These are phyloP conservation scores for Noctua fimbriata DNA, from an alignment of 2,888 invertebrate species.

Conservation along the genomic window DNA sequence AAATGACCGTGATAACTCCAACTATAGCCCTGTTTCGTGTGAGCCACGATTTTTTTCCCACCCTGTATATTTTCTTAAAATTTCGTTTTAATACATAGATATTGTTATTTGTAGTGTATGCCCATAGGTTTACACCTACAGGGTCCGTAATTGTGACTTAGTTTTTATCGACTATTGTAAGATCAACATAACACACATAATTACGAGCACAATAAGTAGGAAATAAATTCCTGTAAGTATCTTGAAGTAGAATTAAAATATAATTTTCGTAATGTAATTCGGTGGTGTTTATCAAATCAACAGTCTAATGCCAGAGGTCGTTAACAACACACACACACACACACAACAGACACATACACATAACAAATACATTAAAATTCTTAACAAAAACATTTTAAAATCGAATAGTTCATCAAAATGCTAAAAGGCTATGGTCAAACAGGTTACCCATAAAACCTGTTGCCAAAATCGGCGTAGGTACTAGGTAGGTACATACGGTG, in stretches of 20 bases:
- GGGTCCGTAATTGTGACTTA: not conserved
- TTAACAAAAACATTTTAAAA: no score
- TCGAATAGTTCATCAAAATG: not conserved
- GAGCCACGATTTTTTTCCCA: no score
- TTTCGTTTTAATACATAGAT: not conserved
- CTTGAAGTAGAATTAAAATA: not conserved
- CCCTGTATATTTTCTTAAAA: not conserved
- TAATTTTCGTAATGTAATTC: not conserved
- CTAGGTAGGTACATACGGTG: not conserved
- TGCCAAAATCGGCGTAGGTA: constrained; percentile 11
- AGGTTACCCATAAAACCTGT: constrained; percentile 25
- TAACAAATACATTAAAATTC: not conserved
- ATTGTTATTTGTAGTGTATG: not conserved
- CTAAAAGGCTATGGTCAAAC: not conserved
- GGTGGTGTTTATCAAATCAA: not conserved
- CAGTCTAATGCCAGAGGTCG: not conserved
- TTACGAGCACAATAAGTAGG: not conserved
- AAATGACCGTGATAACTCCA: no score
- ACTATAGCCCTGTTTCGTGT: no score
- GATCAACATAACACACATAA: not conserved
- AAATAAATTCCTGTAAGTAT: not conserved
- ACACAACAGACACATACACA: not conserved
- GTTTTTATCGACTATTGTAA: not conserved
- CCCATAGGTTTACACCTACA: not conserved
- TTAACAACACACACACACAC: no score